These are phyloP conservation scores for Platichthys stellatus DNA, from an alignment of 2,113 vertebrate species.

Conservation along the genomic window DNA sequence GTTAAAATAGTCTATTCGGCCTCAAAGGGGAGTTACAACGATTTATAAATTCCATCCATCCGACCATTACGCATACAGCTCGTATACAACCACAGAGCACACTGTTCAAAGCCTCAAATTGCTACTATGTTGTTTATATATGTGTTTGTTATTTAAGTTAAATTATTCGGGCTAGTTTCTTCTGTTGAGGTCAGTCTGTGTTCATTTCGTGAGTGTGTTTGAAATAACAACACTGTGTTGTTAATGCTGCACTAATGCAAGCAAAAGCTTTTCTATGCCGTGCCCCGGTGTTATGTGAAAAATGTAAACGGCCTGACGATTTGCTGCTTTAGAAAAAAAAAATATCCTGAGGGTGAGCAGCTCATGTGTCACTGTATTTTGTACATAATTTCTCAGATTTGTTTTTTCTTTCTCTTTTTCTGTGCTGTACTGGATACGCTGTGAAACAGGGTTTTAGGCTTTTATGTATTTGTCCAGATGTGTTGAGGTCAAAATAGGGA, in stretches of 20 bases:
- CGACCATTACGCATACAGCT: slow-evolving; percentile 26
- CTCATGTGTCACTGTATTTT: slow-evolving; percentile 78
- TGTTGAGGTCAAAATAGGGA: slow-evolving; percentile 91
- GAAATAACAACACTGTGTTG: slow-evolving; percentile 73
- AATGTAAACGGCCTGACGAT: slow-evolving; percentile 64
- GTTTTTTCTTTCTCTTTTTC: slow-evolving; percentile 63
- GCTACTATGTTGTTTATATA: slow-evolving; percentile 69
- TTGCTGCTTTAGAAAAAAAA: slow-evolving; percentile 74
- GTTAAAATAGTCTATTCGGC: slow-evolving; percentile 32
- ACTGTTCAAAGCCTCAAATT: slow-evolving; percentile 59
- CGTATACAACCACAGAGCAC: slow-evolving; percentile 38
- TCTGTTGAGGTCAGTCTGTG: slow-evolving; percentile 73
- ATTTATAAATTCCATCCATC: slow-evolving; percentile 18
- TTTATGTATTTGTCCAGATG: slow-evolving; percentile 88
- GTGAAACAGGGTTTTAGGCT: slow-evolving; percentile 91
- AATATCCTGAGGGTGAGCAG: slow-evolving; percentile 66
- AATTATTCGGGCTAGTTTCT: slow-evolving; percentile 79
- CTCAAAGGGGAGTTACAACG: slow-evolving; percentile 11
- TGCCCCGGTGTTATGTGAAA: slow-evolving; percentile 76
- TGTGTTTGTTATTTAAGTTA: slow-evolving; percentile 86
- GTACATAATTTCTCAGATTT: slow-evolving; percentile 88
- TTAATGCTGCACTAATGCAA: slow-evolving; percentile 76
- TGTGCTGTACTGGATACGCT: slow-evolving; percentile 93
- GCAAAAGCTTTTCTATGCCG: slow-evolving; percentile 72
- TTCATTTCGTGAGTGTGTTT: slow-evolving; percentile 79